Percentiles rank a stretch among this genome's conserved stretches.
Conservation (phyloP, 2,888 invertebrate genomes). For the Caenorhabditis sinica region DNA sequence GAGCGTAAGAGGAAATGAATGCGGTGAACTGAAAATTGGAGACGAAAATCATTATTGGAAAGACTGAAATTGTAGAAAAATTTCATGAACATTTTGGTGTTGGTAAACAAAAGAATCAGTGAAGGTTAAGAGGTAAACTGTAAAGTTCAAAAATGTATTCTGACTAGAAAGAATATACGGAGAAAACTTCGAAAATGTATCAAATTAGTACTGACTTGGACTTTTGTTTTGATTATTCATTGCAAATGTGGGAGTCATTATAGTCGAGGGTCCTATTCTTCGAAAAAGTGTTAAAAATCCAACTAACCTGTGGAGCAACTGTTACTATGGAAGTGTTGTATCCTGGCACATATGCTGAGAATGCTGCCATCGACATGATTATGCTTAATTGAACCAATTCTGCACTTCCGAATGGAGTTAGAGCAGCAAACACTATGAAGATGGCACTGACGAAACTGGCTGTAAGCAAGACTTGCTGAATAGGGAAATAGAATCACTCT, state of each 20-base stretch:
- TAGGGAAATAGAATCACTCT: too few relatives aligned
- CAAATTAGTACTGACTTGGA: too few relatives aligned
- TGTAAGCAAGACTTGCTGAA: too few relatives aligned
- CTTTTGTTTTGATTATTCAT: too few relatives aligned
- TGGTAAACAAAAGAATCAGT: not conserved
- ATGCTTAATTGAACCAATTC: slow-evolving; percentile 72
- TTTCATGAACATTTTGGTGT: not conserved
- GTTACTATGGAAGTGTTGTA: slow-evolving; percentile 81
- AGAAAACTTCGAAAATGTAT: too few relatives aligned
- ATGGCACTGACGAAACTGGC: slow-evolving; percentile 79
- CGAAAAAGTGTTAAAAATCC: not conserved
- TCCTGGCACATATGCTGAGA: slow-evolving; percentile 80
- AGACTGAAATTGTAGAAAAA: too few relatives aligned
- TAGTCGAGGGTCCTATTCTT: too few relatives aligned
- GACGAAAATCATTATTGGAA: not conserved
- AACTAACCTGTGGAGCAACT: slow-evolving; percentile 77
- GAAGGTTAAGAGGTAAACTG: too few relatives aligned
- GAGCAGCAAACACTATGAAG: slow-evolving; percentile 72
- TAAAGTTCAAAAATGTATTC: not conserved
- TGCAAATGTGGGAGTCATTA: too few relatives aligned
- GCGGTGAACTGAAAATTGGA: slow-evolving; percentile 77
- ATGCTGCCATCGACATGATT: slow-evolving; percentile 75
- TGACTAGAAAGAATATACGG: too few relatives aligned
- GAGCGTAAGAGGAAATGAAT: slow-evolving; percentile 79
- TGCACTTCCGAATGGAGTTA: slow-evolving; percentile 56